Evolutionary conservation across 2,113 vertebrate species (phyloP).

Genomic region (Oncorhynchus nerka): DNA sequence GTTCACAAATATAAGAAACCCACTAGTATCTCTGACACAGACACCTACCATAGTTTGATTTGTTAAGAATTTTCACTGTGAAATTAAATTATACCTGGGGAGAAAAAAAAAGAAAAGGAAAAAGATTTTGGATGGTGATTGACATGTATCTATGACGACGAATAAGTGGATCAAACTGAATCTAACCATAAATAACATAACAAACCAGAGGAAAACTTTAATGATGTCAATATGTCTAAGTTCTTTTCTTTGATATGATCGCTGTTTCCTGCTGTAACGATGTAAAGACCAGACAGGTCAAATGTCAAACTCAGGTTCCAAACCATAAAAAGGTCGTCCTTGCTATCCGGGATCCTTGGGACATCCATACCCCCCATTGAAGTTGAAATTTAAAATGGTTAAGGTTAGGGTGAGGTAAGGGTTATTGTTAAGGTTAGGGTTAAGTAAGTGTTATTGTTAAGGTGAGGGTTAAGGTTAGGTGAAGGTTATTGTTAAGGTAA

Average conservation of each 20-base stretch:
- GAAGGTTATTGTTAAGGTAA: too few species aligned
- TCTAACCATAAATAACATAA: too few species aligned
- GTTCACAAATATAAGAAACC: conserved; percentile 46
- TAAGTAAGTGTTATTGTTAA: too few species aligned
- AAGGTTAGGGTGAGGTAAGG: too few species aligned
- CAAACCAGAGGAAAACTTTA: conserved; percentile 43
- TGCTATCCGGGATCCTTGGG: too few species aligned
- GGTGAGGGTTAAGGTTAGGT: too few species aligned
- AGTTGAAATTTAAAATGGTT: too few species aligned
- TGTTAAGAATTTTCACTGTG: conserved; percentile 44
- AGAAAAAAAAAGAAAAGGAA: conserved; percentile 22
- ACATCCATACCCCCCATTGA: too few species aligned
- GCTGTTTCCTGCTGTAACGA: conserved; percentile 32
- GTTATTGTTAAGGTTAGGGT: too few species aligned
- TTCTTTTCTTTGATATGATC: conserved; percentile 21
- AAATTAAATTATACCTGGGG: conserved; percentile 42
- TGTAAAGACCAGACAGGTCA: conserved; percentile 10
- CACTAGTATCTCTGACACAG: conserved; percentile 44
- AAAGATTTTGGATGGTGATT: conserved; percentile 8
- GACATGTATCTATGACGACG: conserved; percentile 34
- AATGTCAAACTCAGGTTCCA: conserved; percentile 41
- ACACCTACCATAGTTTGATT: conserved; percentile 44
- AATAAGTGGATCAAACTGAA: conserved; percentile 35
- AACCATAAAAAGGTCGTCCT: conserved; percentile 56
- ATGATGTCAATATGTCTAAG: conserved; percentile 21